phyloP scores from a whole-genome alignment of 1,140 invertebrate genomes.

The Scylla paramamosain region DNA sequence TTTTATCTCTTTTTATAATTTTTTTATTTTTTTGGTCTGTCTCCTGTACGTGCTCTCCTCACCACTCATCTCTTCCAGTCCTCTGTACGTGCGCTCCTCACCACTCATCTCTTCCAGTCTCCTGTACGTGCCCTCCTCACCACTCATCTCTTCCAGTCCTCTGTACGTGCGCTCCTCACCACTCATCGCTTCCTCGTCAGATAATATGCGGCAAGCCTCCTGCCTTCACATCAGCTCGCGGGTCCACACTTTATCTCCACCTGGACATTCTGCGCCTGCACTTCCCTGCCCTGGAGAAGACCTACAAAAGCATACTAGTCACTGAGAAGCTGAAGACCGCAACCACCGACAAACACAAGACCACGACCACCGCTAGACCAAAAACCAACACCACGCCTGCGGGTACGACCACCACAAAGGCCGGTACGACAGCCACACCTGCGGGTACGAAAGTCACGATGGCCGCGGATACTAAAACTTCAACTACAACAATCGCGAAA shows the following conservation, averaged over 20 bases:
- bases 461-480: too few relatives aligned
- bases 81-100: too few relatives aligned
- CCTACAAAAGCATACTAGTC: not conserved
- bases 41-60: too few relatives aligned
- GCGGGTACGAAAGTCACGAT: not conserved
- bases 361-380: too few relatives aligned
- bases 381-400: too few relatives aligned
- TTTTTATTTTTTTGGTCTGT: too few relatives aligned
- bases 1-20: not conserved
- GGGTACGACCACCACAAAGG: too few relatives aligned
- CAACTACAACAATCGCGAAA: too few relatives aligned
- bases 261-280: slow-evolving; percentile 30
- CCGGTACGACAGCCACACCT: not conserved
- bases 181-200: not conserved
- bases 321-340: too few relatives aligned
- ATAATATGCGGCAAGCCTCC: slow-evolving; percentile 51
- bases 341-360: too few relatives aligned
- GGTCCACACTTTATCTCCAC: slow-evolving; percentile 61
- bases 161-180: not conserved
- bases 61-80: not conserved
- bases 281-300: slow-evolving; percentile 23
- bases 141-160: not conserved
- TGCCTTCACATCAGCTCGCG: slow-evolving; percentile 54
- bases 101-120: not conserved
- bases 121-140: not conserved